Conservation (phyloP, 2,797 vertebrate genomes). For the Pagetopsis macropterus region DNA sequence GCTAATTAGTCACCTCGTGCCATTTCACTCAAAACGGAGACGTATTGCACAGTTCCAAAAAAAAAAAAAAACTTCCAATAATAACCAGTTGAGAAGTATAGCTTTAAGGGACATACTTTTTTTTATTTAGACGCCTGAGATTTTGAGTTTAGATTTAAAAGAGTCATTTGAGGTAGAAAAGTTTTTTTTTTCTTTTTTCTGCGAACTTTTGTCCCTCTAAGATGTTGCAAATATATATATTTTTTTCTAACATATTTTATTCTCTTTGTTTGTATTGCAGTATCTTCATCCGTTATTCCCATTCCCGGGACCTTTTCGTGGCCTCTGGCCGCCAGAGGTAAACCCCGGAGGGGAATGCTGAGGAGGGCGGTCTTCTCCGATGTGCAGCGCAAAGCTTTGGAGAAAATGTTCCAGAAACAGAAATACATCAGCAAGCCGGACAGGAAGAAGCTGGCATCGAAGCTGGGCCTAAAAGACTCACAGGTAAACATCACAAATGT, state of each 20-base stretch:
- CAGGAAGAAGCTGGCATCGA: slow-evolving; percentile 93
- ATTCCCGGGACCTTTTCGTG: slow-evolving; percentile 97
- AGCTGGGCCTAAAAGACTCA: slow-evolving; percentile 95
- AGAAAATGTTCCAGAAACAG: slow-evolving; percentile 99
- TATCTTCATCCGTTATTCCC: slow-evolving; percentile 90
- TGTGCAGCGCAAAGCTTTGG: slow-evolving; percentile 94
- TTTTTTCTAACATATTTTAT: neutral
- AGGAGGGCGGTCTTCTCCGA: slow-evolving; percentile 96
- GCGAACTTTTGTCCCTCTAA: neutral
- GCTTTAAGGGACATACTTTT: slow-evolving; percentile 16
- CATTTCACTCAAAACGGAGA: slow-evolving; percentile 87
- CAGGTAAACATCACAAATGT: slow-evolving; percentile 83
- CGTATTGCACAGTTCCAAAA: slow-evolving; percentile 68
- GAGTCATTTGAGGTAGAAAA: neutral
- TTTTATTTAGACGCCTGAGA: neutral
- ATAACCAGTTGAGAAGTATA: slow-evolving; percentile 35
- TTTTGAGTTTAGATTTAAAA: neutral
- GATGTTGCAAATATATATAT: neutral
- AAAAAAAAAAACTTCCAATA: slow-evolving; percentile 57
- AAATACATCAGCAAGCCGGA: slow-evolving; percentile 99
- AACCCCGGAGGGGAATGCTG: slow-evolving; percentile 95
- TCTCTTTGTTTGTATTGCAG: slow-evolving; percentile 65
- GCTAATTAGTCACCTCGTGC: slow-evolving; percentile 97
- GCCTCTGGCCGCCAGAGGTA: slow-evolving; percentile 92
- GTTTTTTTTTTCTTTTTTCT: neutral